Evolutionary conservation across 2,888 invertebrate species (phyloP), one percentile per base, ranked within the genome.

Genomic region (Thera britannica): DNA sequence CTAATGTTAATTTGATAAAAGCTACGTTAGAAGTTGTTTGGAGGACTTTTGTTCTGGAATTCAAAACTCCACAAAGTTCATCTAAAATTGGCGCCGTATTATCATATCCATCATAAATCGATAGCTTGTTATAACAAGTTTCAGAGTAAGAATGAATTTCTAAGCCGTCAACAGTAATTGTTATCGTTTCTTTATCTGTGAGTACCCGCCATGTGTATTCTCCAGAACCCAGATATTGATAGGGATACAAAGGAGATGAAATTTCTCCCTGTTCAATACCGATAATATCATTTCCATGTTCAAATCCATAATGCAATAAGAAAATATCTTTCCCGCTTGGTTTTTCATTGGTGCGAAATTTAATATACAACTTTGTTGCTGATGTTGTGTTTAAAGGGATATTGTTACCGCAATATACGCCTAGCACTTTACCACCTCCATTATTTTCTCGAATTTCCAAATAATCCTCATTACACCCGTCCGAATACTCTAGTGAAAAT

Each of bases 381-480:
- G 94, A 90, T 0, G 95, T 95, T 0, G 96, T 87, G 74, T 96
- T 95, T 2, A 88, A 85, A 0, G 97, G 97, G 11, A 94, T 77
- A 2, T 91, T 87, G 55, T 86, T 92, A 8, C 97, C 97, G 88
- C 98, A 98, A 83, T 94, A 98, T 3, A 96, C 93, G 0, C 87
- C 93, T 11, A 98, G 78, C 11, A 98, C 79, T 34, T 88, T 87
- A 4, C 98, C 98, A 4, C 89, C 86, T 0, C 94, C 93, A 76
- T 94, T 86, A 0, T 90, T 84, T 90, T 97, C 96, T 41, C 98
- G 95, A 64, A 99, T 94, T 94, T 98, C 98, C 46, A 99, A 87
- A 85, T 97, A 98, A 86, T 99, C 98, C 54, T 95, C 94, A 78
- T 97, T 96, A 83, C 99, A 99, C 75, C 95, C 94, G 3, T 96